Base-by-base conservation (phyloP, 1,140 invertebrate genomes). In the Aporrectodea caliginosa region DNA sequence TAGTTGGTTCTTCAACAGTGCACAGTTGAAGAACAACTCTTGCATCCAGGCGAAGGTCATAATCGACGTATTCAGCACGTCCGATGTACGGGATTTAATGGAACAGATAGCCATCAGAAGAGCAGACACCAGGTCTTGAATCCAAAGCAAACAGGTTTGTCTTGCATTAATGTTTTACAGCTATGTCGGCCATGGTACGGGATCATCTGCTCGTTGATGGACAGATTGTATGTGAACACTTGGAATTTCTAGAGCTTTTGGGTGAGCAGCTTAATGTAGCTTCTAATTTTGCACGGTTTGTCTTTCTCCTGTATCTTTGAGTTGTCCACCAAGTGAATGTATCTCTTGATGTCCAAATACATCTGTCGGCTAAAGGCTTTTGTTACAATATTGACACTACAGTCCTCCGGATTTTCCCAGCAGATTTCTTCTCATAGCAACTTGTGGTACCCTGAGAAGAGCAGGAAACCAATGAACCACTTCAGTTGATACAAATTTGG, bases 151-250 rank as follows among this genome's bases (percentile, higher is more conserved):
- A 90, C 86, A 74, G 88, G 87, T 83, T 90, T 90, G 71, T 87
- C 87, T 83, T 85, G 84, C 75, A 89, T 89, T 80, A 87, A 88
- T 83, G 89, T 88, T 84, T 90, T 89, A 71, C 83, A 85, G 73
- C 82, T 84, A 83, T 90, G 88, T 82, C 84, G 83, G 75, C 89
- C 90, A 87, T 87, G 90, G 83, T 90, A 90, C 75, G 87, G 87
- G 34, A 90, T 85, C 89, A 90, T 90, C 80, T 85, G 82, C 84
- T 90, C 89, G 87, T 90, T 88, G 79, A 90, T 83, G 69, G 84
- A 83, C 16, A 87, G 79, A 68, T 68, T 68, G 58, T 68, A 27
- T 14, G 58, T 16, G 58, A 68, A 68, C 58, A 68, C 58, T 16
- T 68, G 14, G 27, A 68, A 68, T 68, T 68, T 68, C 27, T 16